Evolutionary conservation across 2,888 invertebrate genomes (phyloP), one percentile per base, ranked within the genome.

Genomic region (Protula sp.): DNA sequence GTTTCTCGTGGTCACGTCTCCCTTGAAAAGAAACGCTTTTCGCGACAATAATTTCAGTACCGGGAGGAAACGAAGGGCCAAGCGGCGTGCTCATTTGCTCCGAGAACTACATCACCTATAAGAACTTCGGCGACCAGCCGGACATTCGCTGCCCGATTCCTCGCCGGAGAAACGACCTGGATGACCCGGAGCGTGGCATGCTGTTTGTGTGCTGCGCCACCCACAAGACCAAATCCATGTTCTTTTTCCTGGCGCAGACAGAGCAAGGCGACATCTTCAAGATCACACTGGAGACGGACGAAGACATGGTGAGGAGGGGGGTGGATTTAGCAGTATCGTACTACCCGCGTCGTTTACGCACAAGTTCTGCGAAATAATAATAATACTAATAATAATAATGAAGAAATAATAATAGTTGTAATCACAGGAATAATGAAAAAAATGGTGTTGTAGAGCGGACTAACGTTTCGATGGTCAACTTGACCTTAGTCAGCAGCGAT

Each of bases 211-310:
- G 95, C 79, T 94, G 95, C 2, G 99, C 99, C 3, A 97, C 98
- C 1, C 99, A 99, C 81, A 97, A 98, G 82, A 99, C 99, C 0
- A 99, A 98, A 81, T 91, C 93, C 30, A 97, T 99, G 95, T 99
- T 95, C 81, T 99, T 99, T 85, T 99, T 99, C 83, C 84, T 99
- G 76, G 93, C 95, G 2, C 99, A 99, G 85, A 98, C 98, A 2
- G 99, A 99, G 79, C 98, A 99, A 79, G 94, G 94, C 0, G 93
- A 94, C 79, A 90, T 95, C 63, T 97, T 97, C 79, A 97, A 95
- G 83, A 92, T 99, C 30, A 98, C 97, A 0, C 85, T 99, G 52
- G 97, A 97, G 81, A 93, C 92, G 24, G 95, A 97, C 82, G 94
- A 95, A 71, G 98, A 98, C 76, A 92, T 98, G 85, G 98, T 81